Evolutionary conservation across 2,113 vertebrate species (phyloP).

Genomic region (Myrmophylax atrothorax): DNA sequence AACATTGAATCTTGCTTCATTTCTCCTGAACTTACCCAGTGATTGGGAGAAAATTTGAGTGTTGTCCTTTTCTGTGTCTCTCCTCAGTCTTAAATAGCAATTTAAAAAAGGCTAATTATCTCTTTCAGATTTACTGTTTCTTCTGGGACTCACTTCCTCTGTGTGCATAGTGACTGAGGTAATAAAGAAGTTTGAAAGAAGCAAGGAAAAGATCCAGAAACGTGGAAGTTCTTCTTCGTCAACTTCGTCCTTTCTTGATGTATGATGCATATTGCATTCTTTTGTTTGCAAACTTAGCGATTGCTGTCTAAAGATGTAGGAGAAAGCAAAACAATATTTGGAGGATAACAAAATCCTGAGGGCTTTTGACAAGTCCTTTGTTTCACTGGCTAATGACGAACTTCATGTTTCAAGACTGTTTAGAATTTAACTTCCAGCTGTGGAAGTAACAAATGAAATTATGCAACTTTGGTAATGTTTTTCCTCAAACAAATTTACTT

Average conservation of each 20-base stretch:
- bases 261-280: slow-evolving; percentile 91
- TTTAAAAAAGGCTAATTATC: background rate
- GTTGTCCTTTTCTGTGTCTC: background rate
- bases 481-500: slow-evolving; percentile 74
- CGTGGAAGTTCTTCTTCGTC: slow-evolving; percentile 71
- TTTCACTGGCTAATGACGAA: slow-evolving; percentile 68
- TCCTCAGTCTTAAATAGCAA: background rate
- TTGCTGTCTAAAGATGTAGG: slow-evolving; percentile 70
- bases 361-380: slow-evolving; percentile 63
- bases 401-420: slow-evolving; percentile 72
- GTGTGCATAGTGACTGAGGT: slow-evolving; percentile 92
- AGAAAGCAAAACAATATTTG: slow-evolving; percentile 55
- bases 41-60: background rate
- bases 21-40: background rate
- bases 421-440: slow-evolving; percentile 72
- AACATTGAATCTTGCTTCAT: background rate
- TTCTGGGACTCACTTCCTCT: slow-evolving; percentile 91
- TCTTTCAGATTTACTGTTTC: slow-evolving; percentile 89
- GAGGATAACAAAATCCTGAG: slow-evolving; percentile 69
- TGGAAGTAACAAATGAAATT: slow-evolving; percentile 76
- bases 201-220: slow-evolving; percentile 75
- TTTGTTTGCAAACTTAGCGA: slow-evolving; percentile 72
- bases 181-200: slow-evolving; percentile 92
- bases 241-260: slow-evolving; percentile 85
- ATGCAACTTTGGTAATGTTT: slow-evolving; percentile 80